Base-by-base conservation (phyloP, 2,113 vertebrate species). In the Cettia cetti region DNA sequence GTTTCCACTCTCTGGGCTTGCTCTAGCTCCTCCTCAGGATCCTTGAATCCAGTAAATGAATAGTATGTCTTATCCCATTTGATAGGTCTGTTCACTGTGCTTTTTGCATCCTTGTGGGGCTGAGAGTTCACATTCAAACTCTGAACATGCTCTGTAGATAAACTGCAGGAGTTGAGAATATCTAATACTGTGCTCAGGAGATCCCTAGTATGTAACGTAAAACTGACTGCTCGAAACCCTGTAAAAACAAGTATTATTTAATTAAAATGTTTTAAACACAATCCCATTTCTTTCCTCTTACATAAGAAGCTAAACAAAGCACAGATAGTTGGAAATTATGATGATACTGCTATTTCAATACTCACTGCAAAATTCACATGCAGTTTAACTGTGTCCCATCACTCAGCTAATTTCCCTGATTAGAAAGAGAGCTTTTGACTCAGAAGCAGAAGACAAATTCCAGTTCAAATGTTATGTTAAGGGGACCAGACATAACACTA, bases 61-160 rank as follows among this genome's bases (percentile, higher is more conserved):
- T 99, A 99, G 5, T 99, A 99, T 40, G 98, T 99, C 96, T 99
- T 99, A 95, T 99, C 98, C 99, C 99, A 99, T 82, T 98, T 99
- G 94, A 99, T 99, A 37, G 99, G 98, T 86, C 99, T 98, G 96
- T 98, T 98, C 70, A 98, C 97, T 5, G 95, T 79, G 64, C 85
- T 82, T 63, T 75, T 97, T 12, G 59, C 82, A 70, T 96, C 96
- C 39, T 91, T 96, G 66, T 81, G 93, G 70, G 96, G 64, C 85
- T 96, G 96, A 50, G 95, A 63, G 27, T 86, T 95, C 57, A 85
- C 82, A 60, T 91, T 97, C 63, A 97, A 83, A 52, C 68, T 97
- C 52, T 98, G 98, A 93, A 99, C 80, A 89, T 99, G 99, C 50
- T 99, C 98, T 50, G 98, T 96, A 47, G 99, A 98, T 54, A 99